Percentiles rank a stretch among this genome's conserved stretches.
Conservation (phyloP, 30 jellyfish, hydroid and myxozoan genomes). For the Pelagia noctiluca region DNA sequence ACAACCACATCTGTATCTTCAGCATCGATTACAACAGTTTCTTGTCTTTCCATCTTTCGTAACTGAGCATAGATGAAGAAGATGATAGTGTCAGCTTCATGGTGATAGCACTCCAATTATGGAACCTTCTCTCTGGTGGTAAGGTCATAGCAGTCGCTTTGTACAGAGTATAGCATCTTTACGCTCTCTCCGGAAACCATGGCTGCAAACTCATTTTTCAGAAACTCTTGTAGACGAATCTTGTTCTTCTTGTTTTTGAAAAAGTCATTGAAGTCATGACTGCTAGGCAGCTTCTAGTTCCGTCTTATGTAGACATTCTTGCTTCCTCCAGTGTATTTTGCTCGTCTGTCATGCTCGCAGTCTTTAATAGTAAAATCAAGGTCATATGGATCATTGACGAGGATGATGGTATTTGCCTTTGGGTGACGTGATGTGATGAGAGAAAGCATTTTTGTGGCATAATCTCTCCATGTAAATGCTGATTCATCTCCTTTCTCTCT, state of each 20-base stretch:
- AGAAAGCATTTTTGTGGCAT: constrained; percentile 34
- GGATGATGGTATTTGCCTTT: constrained; percentile 43
- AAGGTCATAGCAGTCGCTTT: constrained; percentile 27
- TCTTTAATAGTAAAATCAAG: constrained; percentile 16
- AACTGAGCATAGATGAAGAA: constrained; percentile 36
- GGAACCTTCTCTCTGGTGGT: constrained; percentile 8
- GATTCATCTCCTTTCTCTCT: constrained; percentile 48
- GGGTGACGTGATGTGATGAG: constrained; percentile 20
- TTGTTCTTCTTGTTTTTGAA: constrained; percentile 47
- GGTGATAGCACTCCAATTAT: constrained; percentile 51
- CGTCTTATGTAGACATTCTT: constrained; percentile 31
- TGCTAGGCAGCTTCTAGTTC: constrained; percentile 27
- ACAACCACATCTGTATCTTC: constrained; percentile 50
- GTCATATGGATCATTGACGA: constrained; percentile 61
- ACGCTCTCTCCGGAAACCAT: constrained; percentile 23
- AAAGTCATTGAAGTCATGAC: constrained; percentile 18
- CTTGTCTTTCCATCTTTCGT: constrained; percentile 43
- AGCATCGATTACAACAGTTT: constrained; percentile 35
- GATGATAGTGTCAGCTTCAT: constrained; percentile 53
- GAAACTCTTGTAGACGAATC: constrained; percentile 50
- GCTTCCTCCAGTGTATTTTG: constrained; percentile 35
- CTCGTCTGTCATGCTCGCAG: constrained; percentile 41
- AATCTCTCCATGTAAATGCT: constrained; percentile 29
- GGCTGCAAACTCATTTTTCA: constrained; percentile 42
- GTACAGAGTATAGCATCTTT: constrained; percentile 19